A percentile compares a stretch with the other conserved stretches of the same genome.
Evolutionary conservation across 37 sponge, comb jelly and placozoan genomes (phyloP).

Genomic region (Halichondria panicea): DNA sequence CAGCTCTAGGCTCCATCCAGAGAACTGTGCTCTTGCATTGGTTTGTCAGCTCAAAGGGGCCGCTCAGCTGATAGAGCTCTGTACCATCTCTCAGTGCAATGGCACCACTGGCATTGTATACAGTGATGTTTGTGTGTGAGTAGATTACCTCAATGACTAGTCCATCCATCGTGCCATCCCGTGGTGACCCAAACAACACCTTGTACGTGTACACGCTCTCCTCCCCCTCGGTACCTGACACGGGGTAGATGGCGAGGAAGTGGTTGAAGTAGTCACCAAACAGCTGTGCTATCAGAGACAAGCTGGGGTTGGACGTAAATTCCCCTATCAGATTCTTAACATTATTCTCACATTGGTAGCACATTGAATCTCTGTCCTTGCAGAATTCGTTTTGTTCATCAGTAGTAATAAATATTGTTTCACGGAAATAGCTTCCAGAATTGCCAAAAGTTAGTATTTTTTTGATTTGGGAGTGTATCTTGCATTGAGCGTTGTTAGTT

Average conservation of each 20-base stretch:
- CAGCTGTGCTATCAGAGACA: background rate
- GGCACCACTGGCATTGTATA: background rate
- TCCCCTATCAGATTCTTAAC: too few relatives aligned
- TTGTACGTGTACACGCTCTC: background rate
- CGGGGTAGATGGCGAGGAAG: background rate
- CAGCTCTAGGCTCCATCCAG: constrained; percentile 24
- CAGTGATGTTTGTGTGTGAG: constrained; percentile 1
- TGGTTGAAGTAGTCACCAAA: background rate
- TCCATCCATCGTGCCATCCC: background rate
- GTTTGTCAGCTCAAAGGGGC: background rate
- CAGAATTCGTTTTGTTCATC: too few relatives aligned
- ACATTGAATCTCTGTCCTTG: too few relatives aligned
- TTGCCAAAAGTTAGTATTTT: too few relatives aligned
- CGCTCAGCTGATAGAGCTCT: background rate
- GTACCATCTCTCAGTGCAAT: background rate
- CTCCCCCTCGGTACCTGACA: background rate
- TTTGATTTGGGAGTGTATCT: too few relatives aligned
- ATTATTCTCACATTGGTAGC: too few relatives aligned
- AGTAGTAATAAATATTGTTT: too few relatives aligned
- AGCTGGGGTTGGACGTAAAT: constrained; percentile 8
- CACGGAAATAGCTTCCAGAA: too few relatives aligned
- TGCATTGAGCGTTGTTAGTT: too few relatives aligned
- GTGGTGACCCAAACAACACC: background rate
- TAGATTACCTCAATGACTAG: background rate
- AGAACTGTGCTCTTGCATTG: constrained; percentile 5